Percentiles rank a stretch among this genome's conserved stretches.
These are phyloP conservation scores for Chromoteleia sp. DNA, from an alignment of 2,888 invertebrate species.

Conservation along the genomic window DNA sequence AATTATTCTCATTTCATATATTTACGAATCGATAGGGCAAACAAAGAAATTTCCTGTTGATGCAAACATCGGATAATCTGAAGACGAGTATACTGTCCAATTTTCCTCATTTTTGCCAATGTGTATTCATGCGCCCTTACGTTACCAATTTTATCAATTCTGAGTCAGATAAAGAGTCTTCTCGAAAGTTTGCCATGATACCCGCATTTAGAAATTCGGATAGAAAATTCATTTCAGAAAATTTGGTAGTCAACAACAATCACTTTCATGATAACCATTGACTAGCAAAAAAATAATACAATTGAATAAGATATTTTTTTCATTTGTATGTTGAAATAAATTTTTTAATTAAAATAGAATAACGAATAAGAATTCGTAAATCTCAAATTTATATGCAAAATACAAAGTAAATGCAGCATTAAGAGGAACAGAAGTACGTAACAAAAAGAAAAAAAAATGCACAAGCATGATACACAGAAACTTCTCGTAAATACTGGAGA, in stretches of 20 bases:
- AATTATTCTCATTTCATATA: slow-evolving; percentile 39
- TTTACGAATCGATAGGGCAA: slow-evolving; percentile 33
- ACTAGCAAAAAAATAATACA: slow-evolving; percentile 19
- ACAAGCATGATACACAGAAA: slow-evolving; percentile 6
- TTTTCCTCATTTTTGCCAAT: slow-evolving; percentile 57
- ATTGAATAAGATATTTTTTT: neutral
- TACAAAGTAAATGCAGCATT: slow-evolving; percentile 12
- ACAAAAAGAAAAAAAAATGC: slow-evolving; percentile 12
- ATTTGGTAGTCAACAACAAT: slow-evolving; percentile 27
- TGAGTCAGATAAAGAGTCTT: slow-evolving; percentile 35
- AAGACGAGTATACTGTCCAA: slow-evolving; percentile 31
- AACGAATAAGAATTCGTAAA: slow-evolving; percentile 21
- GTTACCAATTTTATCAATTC: slow-evolving; percentile 58
- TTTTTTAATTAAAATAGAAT: slow-evolving; percentile 13
- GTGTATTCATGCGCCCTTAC: slow-evolving; percentile 48
- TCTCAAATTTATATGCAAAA: slow-evolving; percentile 11
- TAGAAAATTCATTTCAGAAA: slow-evolving; percentile 32
- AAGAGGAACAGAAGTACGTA: slow-evolving; percentile 19
- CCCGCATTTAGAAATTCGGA: slow-evolving; percentile 30
- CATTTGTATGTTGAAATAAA: neutral
- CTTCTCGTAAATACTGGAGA: slow-evolving; percentile 14
- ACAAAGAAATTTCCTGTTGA: slow-evolving; percentile 44
- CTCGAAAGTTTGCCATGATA: slow-evolving; percentile 31
- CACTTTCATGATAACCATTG: slow-evolving; percentile 18
- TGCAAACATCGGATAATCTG: slow-evolving; percentile 27